Conservation (phyloP, 2,113 vertebrate species). For the Protobothrops flavoviridis region DNA sequence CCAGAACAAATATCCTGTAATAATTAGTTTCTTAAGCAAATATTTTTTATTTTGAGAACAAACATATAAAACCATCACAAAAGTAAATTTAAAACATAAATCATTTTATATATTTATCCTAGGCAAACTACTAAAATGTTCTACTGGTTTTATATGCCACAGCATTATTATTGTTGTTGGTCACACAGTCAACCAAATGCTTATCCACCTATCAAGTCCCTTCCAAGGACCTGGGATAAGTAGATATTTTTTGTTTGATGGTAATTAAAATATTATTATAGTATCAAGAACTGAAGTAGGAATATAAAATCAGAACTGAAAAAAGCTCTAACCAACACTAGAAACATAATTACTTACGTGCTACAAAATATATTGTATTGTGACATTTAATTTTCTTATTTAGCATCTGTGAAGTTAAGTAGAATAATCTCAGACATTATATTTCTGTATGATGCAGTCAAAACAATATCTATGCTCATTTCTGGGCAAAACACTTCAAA, state of each 20-base stretch:
- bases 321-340: conserved; percentile 43
- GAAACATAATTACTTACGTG: conserved; percentile 21
- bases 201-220: not conserved
- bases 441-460: not conserved
- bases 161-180: not conserved
- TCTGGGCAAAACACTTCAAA: not conserved
- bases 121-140: conserved; percentile 19
- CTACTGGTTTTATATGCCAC: conserved; percentile 31
- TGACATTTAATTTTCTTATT: conserved; percentile 46
- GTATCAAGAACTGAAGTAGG: conserved; percentile 7
- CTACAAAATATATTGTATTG: conserved; percentile 17
- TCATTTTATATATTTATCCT: not conserved
- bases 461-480: not conserved
- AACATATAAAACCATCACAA: not conserved
- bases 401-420: conserved; percentile 7
- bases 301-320: conserved; percentile 40
- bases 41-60: not conserved
- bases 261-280: not conserved
- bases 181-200: not conserved
- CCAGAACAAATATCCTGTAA: not conserved
- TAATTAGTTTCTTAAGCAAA: conserved; percentile 7
- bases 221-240: not conserved
- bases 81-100: conserved; percentile 25
- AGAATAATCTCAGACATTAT: not conserved
- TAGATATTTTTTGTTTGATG: not conserved